Conservation (phyloP, 2,113 vertebrate species). For the Gymnogyps californianus region DNA sequence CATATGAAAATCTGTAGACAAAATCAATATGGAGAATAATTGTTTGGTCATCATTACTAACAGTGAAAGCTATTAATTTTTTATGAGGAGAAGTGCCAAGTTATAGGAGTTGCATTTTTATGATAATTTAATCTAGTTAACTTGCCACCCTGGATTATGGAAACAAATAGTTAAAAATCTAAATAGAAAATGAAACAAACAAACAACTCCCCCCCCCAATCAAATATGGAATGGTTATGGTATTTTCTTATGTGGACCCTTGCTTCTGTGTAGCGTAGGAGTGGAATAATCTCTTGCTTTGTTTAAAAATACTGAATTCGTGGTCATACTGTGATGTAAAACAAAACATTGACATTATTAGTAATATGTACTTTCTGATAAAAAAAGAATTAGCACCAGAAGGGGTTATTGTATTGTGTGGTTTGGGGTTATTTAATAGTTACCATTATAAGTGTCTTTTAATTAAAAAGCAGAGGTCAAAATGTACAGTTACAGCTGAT, state of each 20-base stretch:
- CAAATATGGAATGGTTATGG: neutral
- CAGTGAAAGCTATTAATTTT: neutral
- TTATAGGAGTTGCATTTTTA: neutral
- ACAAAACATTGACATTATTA: neutral
- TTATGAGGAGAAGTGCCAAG: neutral
- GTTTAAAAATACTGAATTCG: neutral
- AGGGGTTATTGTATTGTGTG: accelerated
- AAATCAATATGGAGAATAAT: neutral
- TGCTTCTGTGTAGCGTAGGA: neutral
- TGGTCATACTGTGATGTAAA: neutral
- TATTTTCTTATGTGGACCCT: neutral
- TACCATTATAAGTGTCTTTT: neutral
- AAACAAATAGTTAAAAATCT: neutral
- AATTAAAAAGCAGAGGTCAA: neutral
- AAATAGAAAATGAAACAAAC: neutral
- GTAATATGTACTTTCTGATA: neutral
- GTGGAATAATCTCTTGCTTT: neutral
- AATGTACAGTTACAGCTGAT: neutral
- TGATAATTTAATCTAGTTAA: neutral
- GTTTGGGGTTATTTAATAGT: neutral
- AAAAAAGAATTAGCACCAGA: neutral
- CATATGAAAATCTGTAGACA: neutral
- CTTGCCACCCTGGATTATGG: neutral
- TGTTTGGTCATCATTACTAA: neutral
- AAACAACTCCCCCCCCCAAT: accelerated